Percentiles rank a stretch among this genome's conserved stretches.
phyloP scores from a whole-genome alignment of 1,140 invertebrate species.

The Orchestia grillus region DNA sequence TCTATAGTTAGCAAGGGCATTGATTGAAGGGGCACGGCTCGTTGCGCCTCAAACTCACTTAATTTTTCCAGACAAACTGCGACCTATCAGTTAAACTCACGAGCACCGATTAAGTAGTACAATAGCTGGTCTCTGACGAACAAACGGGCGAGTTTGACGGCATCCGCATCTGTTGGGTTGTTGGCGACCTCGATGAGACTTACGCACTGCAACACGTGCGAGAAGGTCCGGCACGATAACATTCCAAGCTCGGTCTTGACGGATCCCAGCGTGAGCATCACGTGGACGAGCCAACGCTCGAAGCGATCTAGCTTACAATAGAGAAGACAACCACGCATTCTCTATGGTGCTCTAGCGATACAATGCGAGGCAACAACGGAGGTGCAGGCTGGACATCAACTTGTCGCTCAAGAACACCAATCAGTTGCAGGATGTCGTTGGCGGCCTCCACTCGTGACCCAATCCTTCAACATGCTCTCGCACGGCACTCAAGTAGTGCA shows the following conservation, averaged over 20 bases:
- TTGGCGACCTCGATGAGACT: not conserved
- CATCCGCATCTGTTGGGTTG: not conserved
- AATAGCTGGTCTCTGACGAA: not conserved
- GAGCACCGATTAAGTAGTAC: not conserved
- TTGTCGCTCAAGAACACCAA: not conserved
- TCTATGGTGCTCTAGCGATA: not conserved
- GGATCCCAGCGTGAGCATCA: not conserved
- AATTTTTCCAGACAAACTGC: not conserved
- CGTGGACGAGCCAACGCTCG: not conserved
- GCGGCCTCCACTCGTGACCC: not conserved
- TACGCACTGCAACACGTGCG: not conserved
- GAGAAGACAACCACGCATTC: constrained; percentile 14
- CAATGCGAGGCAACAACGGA: not conserved
- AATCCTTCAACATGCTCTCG: not conserved
- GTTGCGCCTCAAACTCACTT: not conserved
- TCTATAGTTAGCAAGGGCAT: not conserved
- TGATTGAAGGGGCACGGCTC: not conserved
- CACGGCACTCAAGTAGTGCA: not conserved
- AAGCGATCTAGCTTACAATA: not conserved
- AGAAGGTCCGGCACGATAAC: not conserved
- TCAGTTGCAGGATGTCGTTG: not conserved
- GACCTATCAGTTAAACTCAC: not conserved
- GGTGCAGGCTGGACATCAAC: not conserved
- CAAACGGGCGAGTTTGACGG: not conserved
- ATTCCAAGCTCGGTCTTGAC: not conserved